Conservation (phyloP, 1,140 invertebrate genomes). For the Cephus cinctus region DNA sequence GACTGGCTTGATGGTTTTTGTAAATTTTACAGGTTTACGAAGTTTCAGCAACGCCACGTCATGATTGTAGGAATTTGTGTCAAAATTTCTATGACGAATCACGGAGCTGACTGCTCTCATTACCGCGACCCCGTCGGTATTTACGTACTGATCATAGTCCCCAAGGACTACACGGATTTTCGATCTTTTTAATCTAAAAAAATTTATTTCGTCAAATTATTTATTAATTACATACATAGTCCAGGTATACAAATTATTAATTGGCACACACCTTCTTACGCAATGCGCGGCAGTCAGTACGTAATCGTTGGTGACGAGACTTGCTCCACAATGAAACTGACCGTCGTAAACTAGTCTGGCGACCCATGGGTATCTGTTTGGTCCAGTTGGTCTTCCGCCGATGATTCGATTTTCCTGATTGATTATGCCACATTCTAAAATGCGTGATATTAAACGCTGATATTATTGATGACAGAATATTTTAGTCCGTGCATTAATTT, state of each 20-base stretch:
- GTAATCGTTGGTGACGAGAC: constrained; percentile 72
- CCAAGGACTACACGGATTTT: constrained; percentile 78
- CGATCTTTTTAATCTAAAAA: constrained; percentile 67
- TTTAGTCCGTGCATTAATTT: neutral
- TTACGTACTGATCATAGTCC: constrained; percentile 78
- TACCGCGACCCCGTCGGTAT: constrained; percentile 71
- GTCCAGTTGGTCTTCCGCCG: constrained; percentile 73
- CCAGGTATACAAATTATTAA: constrained; percentile 6
- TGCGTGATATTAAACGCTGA: constrained; percentile 1
- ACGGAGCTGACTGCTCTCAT: constrained; percentile 77
- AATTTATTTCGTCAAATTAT: too few relatives aligned
- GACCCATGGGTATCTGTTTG: constrained; percentile 86
- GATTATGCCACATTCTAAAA: constrained; percentile 68
- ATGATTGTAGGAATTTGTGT: constrained; percentile 82
- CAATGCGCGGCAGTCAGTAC: constrained; percentile 70
- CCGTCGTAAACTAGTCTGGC: constrained; percentile 80
- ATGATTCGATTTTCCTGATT: constrained; percentile 74
- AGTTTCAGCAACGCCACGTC: constrained; percentile 81
- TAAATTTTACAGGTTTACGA: constrained; percentile 73
- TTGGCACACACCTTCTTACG: constrained; percentile 57
- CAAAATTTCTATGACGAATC: constrained; percentile 78
- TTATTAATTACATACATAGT: constrained; percentile 2
- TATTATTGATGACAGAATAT: neutral
- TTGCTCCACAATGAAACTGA: constrained; percentile 88
- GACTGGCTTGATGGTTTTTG: constrained; percentile 76